Evolutionary conservation across 2,888 invertebrate species (phyloP), one percentile per base, ranked within the genome.

Genomic region (Hipparchia sbordonii): DNA sequence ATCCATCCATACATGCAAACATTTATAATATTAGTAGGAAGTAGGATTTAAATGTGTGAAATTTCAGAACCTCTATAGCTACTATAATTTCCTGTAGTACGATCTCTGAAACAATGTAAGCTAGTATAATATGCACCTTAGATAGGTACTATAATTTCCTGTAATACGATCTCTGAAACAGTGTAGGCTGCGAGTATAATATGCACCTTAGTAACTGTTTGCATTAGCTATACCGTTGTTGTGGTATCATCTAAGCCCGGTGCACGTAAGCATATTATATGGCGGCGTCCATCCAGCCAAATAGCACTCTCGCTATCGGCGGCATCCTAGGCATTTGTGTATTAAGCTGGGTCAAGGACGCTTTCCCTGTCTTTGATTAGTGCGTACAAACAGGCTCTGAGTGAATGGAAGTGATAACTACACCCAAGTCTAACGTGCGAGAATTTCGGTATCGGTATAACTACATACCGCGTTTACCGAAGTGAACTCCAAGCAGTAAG

Each of bases 281-380:
- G 51, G 71, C 62, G 67, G 69, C 71, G 77, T 77, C 72, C 74
- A 75, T 74, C 77, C 72, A 72, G 73, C 75, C 76, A 77, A 77
- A 75, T 74, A 67, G 74, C 74, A 77, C 79, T 80, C 77, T 81
- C 79, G 66, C 79, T 81, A 75, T 80, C 79, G 74, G 70, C 67
- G 68, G 72, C 72, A 75, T 77, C 70, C 78, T 75, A 78, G 75
- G 77, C 77, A 79, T 78, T 79, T 79, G 78, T 78, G 77, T 78
- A 75, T 76, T 72, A 78, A 59, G 72, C 76, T 79, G 67, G 85
- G 84, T 85, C 86, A 85, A 86, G 85, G 83, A 81, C 78, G 76
- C 87, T 87, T 80, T 85, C 87, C 78, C 86, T 86, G 80, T 82
- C 85, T 85, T 83, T 80, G 82, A 82, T 76, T 76, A 74, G 71